Conservation (phyloP, 2,797 vertebrate species). For the Melanotaenia maccullochi region DNA sequence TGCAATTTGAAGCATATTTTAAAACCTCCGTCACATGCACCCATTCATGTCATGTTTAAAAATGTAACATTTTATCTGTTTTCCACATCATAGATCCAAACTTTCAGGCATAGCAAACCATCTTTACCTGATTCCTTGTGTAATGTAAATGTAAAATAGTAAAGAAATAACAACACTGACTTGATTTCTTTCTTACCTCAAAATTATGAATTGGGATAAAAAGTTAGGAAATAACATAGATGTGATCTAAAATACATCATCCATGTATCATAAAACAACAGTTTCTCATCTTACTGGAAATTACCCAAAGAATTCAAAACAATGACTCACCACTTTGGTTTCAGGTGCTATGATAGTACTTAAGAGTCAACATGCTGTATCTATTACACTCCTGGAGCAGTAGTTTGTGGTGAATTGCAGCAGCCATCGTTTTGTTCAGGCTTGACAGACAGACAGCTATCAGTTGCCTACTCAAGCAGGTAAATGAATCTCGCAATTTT, state of each 20-base stretch:
- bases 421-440: slow-evolving; percentile 21
- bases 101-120: neutral
- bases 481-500: slow-evolving; percentile 41
- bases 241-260: too few relatives aligned
- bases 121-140: neutral
- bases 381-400: slow-evolving; percentile 2
- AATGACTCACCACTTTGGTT: slow-evolving; percentile 25
- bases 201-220: neutral
- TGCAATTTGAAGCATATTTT: neutral
- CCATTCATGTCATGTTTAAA: too few relatives aligned
- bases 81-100: neutral
- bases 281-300: neutral
- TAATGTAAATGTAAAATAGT: too few relatives aligned
- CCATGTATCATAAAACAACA: too few relatives aligned
- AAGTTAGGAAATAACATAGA: too few relatives aligned
- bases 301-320: neutral
- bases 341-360: slow-evolving; percentile 5
- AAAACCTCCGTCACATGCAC: neutral
- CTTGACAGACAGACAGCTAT: neutral
- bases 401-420: slow-evolving; percentile 15
- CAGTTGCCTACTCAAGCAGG: slow-evolving; percentile 28
- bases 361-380: neutral
- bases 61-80: neutral
- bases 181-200: neutral
- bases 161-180: too few relatives aligned